phyloP scores from a whole-genome alignment of 2,888 invertebrate species.

The Plagodis pulveraria region DNA sequence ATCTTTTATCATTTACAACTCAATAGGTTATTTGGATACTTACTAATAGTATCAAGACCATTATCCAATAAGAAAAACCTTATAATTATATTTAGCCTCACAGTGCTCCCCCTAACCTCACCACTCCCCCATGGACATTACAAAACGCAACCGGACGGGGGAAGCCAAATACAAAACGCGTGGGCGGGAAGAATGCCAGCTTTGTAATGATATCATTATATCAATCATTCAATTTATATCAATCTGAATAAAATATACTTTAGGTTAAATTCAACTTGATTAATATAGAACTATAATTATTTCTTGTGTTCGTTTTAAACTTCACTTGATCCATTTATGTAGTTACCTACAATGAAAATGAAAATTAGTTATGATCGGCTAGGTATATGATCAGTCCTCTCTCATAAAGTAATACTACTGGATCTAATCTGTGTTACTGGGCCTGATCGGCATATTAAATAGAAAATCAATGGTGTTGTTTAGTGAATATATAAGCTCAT shows the following conservation, averaged over 20 bases:
- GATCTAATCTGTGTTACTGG: no score
- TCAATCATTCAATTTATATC: slow-evolving; percentile 44
- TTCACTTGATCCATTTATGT: no score
- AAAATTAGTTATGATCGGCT: no score
- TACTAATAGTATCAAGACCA: slow-evolving; percentile 16
- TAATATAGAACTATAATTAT: slow-evolving; percentile 1
- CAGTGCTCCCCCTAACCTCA: slow-evolving; percentile 40
- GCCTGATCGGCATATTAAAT: no score
- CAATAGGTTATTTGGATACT: neutral
- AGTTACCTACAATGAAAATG: no score
- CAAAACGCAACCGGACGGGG: slow-evolving; percentile 61
- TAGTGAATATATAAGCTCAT: no score
- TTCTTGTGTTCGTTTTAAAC: no score
- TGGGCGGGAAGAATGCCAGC: slow-evolving; percentile 69
- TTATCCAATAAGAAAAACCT: slow-evolving; percentile 26
- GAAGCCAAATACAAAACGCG: slow-evolving; percentile 73
- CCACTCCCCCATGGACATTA: slow-evolving; percentile 22
- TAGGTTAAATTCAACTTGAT: slow-evolving; percentile 21
- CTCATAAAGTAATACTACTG: no score
- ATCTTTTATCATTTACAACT: no score
- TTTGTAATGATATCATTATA: slow-evolving; percentile 71
- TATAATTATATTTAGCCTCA: slow-evolving; percentile 24
- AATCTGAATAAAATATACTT: slow-evolving; percentile 25
- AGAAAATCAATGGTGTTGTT: no score
- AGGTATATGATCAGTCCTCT: no score